Conservation (phyloP, 2,888 invertebrate genomes). For the Heliconius aoede region DNA sequence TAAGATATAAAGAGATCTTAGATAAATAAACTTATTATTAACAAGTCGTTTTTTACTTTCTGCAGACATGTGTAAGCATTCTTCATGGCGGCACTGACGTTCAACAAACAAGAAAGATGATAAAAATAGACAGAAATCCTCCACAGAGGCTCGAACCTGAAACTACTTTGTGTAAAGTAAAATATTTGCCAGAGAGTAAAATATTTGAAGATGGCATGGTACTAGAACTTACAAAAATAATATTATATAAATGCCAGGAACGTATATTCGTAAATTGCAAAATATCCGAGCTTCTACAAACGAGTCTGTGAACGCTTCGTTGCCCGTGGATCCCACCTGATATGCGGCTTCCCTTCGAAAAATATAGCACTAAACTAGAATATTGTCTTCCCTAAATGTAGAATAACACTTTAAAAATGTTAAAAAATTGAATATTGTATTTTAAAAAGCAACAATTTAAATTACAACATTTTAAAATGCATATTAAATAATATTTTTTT, state of each 20-base stretch:
- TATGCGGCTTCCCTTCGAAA: conserved; percentile 21
- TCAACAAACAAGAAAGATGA: background rate
- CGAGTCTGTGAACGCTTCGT: conserved; percentile 30
- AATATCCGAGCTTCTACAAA: conserved; percentile 28
- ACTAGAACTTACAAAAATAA: background rate
- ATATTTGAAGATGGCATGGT: background rate
- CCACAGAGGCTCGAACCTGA: background rate
- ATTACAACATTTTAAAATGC: no score
- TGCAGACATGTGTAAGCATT: background rate
- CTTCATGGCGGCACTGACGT: background rate
- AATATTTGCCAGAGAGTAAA: background rate
- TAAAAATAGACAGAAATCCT: background rate
- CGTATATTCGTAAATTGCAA: conserved; percentile 13
- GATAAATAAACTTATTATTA: background rate
- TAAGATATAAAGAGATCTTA: background rate
- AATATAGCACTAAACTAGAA: background rate
- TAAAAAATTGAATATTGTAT: background rate
- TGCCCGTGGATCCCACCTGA: conserved; percentile 13
- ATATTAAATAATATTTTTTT: no score
- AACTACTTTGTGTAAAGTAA: background rate
- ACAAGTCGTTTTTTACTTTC: background rate
- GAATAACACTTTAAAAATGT: background rate
- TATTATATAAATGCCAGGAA: background rate
- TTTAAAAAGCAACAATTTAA: no score
- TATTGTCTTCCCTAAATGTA: background rate